phyloP scores from a whole-genome alignment of 2,888 invertebrate genomes.

The Strigamia maritima region DNA sequence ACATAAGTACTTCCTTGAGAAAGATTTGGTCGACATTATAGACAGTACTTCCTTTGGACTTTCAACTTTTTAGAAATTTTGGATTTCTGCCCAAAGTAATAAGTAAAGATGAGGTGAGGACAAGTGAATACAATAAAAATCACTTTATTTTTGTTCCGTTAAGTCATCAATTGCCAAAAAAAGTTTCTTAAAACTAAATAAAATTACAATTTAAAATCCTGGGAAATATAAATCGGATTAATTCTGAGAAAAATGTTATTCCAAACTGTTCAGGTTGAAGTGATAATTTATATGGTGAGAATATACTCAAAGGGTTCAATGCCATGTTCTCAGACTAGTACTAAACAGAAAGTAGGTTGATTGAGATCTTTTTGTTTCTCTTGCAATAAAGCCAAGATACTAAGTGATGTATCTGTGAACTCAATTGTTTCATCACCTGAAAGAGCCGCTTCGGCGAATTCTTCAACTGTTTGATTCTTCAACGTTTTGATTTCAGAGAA shows the following conservation, averaged over 20 bases:
- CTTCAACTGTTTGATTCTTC: too few relatives aligned
- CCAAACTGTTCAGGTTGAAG: neutral
- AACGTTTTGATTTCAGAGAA: too few relatives aligned
- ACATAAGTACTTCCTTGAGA: neutral
- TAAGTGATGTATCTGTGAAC: neutral
- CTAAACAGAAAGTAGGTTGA: neutral
- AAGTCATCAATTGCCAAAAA: neutral
- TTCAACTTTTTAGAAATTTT: neutral
- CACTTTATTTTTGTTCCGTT: neutral
- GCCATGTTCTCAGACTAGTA: neutral
- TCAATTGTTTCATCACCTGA: neutral
- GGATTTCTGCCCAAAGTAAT: constrained; percentile 26
- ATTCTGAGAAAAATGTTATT: too few relatives aligned
- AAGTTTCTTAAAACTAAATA: neutral
- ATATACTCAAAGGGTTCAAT: neutral
- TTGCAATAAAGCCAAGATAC: neutral
- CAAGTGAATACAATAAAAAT: neutral
- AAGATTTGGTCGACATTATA: neutral
- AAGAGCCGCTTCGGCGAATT: too few relatives aligned
- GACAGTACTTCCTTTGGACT: neutral
- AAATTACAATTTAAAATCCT: neutral
- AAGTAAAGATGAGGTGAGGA: neutral
- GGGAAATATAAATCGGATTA: neutral
- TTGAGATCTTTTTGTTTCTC: neutral
- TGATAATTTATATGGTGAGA: neutral